Base-by-base conservation (phyloP, 1,140 invertebrate genomes). In the Solenopsis fugax region DNA sequence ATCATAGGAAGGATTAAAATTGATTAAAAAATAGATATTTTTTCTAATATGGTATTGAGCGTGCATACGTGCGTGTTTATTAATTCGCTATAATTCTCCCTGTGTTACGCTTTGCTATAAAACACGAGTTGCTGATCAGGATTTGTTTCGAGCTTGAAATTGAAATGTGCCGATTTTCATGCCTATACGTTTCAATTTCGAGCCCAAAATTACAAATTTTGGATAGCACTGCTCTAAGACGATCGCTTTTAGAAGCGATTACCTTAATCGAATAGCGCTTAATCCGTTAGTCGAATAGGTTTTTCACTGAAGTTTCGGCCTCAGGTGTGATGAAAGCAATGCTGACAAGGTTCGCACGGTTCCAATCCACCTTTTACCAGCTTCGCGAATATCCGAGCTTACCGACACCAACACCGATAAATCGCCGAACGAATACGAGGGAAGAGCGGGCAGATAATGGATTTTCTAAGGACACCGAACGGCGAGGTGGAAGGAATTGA, bases 401-500 rank as follows among this genome's bases (percentile, higher is more conserved):
- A 88, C 84, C 80, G 64, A 67, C 58, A 37, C n/a, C 21, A n/a
- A 24, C 29, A 29, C 56, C 54, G 34, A 50, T 62, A 56, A 89
- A 65, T 54, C 50, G 62, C 13, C 50, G 29, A 18, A 29, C 48
- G 34, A 52, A 52, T 60, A 69, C 37, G 56, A 48, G 69, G 64
- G 71, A 52, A 71, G 82, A 71, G 82, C 21, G 34, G 41, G 18
- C 29, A 58, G 54, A 58, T 64, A 85, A 88, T 50, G 87, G 88
- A 86, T 89, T 86, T 89, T 62, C 29, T 65, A 69, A 34, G 50
- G 80, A 73, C 34, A 71, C 3, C 24, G 73, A 71, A 78, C 56
- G 65, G 88, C 37, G 50, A 72, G 34, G 12, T n/a, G 13, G 10
- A 56, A 64, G 76, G 21, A 89, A 90, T 91, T 92, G 72, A 86